Base-by-base conservation (phyloP, 2,113 vertebrate genomes). In the Uria aalge region DNA sequence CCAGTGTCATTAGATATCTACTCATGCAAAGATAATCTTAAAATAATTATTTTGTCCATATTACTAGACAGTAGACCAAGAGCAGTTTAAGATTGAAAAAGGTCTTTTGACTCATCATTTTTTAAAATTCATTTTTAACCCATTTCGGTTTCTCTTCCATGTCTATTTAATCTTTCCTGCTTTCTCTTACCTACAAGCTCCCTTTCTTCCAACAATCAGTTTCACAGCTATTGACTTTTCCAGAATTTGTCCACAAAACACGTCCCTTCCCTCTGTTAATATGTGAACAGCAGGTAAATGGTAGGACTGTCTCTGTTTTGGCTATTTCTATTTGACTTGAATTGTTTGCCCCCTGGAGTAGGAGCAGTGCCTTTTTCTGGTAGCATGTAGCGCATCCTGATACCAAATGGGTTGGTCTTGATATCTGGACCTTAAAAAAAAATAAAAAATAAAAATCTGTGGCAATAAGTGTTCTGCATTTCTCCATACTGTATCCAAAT, bases 211-310 rank as follows among this genome's bases (percentile, higher is more conserved):
- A 30, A 26, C 20, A 59, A 2, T 74, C 43, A 32, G 66, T 85
- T 88, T 76, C 71, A 60, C 36, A 62, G 21, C n/a, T 48, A 11
- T 23, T 62, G 64, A n/a, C 36, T 71, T 78, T 75, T 76, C 47
- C 26, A 40, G 34, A 66, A 84, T 13, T 55, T 59, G 16, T 60
- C 43, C 26, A 30, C 10, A 20, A 50, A 75, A 66, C 34, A 19
- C 0, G 0, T n/a, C 36, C 1, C 1, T 38, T n/a, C 36, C 1
- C 1, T 38, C 20, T 52, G 7, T 90, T 85, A n/a, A 18, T 47
- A 26, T 20, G 6, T 59, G 32, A 71, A 45, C 41, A 81, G 56
- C 48, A 67, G 22, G 23, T 60, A 55, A 79, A 29, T 34, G 32
- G 15, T 18, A 29, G 62, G 29, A 72, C 11, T 48, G 8, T 12